phyloP scores from a whole-genome alignment of 2,888 invertebrate species.

The Patella caerulea region DNA sequence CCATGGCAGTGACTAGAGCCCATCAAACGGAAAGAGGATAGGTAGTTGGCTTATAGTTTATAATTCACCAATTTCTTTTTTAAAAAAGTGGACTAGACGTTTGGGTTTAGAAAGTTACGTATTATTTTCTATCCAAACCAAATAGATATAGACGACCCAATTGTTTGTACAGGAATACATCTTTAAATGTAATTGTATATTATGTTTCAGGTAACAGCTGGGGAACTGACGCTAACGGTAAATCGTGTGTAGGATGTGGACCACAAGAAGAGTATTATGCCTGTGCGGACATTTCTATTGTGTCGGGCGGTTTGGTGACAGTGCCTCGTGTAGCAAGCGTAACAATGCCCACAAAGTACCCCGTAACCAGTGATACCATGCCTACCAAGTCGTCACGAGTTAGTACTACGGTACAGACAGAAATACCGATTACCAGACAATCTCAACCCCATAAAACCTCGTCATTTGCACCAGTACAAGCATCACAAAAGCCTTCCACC shows the following conservation, averaged over 20 bases:
- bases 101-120: too few relatives aligned
- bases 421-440: background rate
- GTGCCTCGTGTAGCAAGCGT: too few relatives aligned
- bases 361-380: background rate
- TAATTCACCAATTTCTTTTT: too few relatives aligned
- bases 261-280: constrained; percentile 47
- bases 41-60: too few relatives aligned
- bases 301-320: background rate
- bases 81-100: too few relatives aligned
- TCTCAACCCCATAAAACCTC: background rate
- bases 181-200: background rate
- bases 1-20: too few relatives aligned
- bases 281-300: constrained; percentile 42
- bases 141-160: too few relatives aligned
- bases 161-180: too few relatives aligned
- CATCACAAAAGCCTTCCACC: background rate
- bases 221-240: constrained; percentile 41
- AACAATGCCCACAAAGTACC: background rate
- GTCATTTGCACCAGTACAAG: background rate
- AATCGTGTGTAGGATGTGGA: constrained; percentile 45
- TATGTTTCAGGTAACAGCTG: constrained; percentile 43
- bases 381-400: background rate
- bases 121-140: too few relatives aligned
- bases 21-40: too few relatives aligned
- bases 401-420: background rate